Evolutionary conservation across 2,888 invertebrate species (phyloP).

Genomic region (Phalera bucephala): DNA sequence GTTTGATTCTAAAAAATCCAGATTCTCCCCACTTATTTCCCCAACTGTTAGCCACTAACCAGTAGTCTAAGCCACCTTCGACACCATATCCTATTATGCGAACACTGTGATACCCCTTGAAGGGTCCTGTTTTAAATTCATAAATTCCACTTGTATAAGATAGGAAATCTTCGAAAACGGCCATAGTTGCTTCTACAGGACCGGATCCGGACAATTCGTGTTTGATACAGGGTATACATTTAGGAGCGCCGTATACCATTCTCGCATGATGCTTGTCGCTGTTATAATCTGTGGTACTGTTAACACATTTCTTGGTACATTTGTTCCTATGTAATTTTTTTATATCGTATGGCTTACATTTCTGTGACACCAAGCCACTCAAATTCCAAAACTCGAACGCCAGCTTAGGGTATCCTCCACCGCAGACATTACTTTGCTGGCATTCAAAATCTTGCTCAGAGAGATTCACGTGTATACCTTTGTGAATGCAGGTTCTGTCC

Average conservation of each 20-base stretch:
- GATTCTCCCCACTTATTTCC: slow-evolving; percentile 6
- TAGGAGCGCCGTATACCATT: background rate
- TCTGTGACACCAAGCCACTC: slow-evolving; percentile 7
- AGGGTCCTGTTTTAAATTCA: background rate
- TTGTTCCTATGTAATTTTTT: background rate
- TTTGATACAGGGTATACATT: slow-evolving; percentile 7
- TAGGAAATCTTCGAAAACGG: slow-evolving; percentile 2
- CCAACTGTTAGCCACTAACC: slow-evolving; percentile 24
- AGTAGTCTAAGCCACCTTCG: slow-evolving; percentile 11
- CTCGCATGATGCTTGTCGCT: slow-evolving; percentile 16
- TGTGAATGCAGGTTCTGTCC: slow-evolving; percentile 24
- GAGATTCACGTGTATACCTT: slow-evolving; percentile 6
- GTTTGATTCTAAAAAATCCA: slow-evolving; percentile 11
- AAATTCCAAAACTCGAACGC: slow-evolving; percentile 9
- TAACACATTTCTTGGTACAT: background rate
- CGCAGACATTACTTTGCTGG: background rate
- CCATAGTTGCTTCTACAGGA: slow-evolving; percentile 6
- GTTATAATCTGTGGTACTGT: slow-evolving; percentile 2
- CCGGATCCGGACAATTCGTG: slow-evolving; percentile 16
- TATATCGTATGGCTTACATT: slow-evolving; percentile 18
- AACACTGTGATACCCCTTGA: background rate
- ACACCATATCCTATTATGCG: slow-evolving; percentile 21
- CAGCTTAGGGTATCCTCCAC: rapidly evolving
- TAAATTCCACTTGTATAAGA: slow-evolving; percentile 8
- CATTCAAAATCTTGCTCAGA: slow-evolving; percentile 19